Evolutionary conservation across 1,140 invertebrate species (phyloP).

Genomic region (Thrips palmi): DNA sequence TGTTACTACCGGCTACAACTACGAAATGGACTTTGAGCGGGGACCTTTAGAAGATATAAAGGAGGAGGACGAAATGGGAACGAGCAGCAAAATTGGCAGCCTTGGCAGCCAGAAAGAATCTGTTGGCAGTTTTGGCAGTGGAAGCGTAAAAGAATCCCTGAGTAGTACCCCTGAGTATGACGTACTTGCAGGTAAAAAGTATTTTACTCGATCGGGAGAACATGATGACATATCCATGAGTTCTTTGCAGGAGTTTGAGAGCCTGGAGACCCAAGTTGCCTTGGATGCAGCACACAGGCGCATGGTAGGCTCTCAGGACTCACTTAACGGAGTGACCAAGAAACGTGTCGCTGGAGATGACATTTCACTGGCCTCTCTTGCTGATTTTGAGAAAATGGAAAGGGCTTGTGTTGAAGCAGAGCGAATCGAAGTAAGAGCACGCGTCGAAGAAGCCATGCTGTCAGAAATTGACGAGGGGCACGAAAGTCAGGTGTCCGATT

Average conservation of each 20-base stretch:
- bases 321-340: conserved; percentile 34
- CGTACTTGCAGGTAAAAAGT: conserved; percentile 54
- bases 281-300: conserved; percentile 37
- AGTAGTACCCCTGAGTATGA: conserved; percentile 72
- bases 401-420: conserved; percentile 68
- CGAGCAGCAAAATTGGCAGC: conserved; percentile 56
- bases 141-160: conserved; percentile 57
- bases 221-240: conserved; percentile 81
- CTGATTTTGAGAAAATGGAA: conserved; percentile 88
- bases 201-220: conserved; percentile 58
- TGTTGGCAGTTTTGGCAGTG: conserved; percentile 50
- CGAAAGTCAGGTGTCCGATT: conserved; percentile 41
- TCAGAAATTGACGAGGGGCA: conserved; percentile 49
- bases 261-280: conserved; percentile 60
- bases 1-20: conserved; percentile 40
- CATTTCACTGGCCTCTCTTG: conserved; percentile 75
- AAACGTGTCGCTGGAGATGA: conserved; percentile 65
- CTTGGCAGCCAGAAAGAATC: conserved; percentile 55
- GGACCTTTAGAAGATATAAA: conserved; percentile 79
- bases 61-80: conserved; percentile 69
- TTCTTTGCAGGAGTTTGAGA: conserved; percentile 87
- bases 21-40: conserved; percentile 47
- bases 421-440: conserved; percentile 58
- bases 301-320: conserved; percentile 51
- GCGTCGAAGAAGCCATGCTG: conserved; percentile 60